Evolutionary conservation across 2,888 invertebrate genomes (phyloP), one percentile per base, ranked within the genome.

Genomic region (Calameuta pallipes): DNA sequence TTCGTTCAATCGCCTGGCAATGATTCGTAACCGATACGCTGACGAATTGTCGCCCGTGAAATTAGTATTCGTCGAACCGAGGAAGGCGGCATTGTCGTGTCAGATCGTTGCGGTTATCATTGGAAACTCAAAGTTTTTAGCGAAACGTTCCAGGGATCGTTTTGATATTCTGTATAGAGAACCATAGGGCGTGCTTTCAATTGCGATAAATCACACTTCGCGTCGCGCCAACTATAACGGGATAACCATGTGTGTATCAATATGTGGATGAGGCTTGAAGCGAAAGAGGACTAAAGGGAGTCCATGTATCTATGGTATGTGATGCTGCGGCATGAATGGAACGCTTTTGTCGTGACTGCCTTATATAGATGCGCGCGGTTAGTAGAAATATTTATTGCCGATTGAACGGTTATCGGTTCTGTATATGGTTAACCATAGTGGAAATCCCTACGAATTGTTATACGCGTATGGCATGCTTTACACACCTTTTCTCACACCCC

Each of bases 361-460:
- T 87, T 87, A 56, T 56, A 56, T 56, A 56, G 56, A 56, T 78
- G 85, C 83, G 82, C 79, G 84, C 81, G 89, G 87, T 87, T 87
- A 84, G 85, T 78, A 83, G 87, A 87, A 86, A 88, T 89, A 90
- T 90, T 89, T 89, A 89, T 90, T 87, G 85, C 88, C 87, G 83
- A 89, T 86, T 85, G 85, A 85, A 87, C 84, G 83, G 84, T 85
- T 85, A 86, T 86, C 86, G 87, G 83, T 80, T 82, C 84, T 83
- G 56, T 56, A 56, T 56, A 56, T 56, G 56, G 56, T 15, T 56
- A 23, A 56, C 56, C 56, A 56, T 56, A 56, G 23, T 23, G 56
- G 56, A 56, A 56, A 56, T 56, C 23, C 56, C 23, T 56, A 23
- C 23, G 56, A 56, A 56, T 56, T 56, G 56, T 56, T 56, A 23